A percentile compares a stretch with the other conserved stretches of the same genome.
Evolutionary conservation across 2,113 vertebrate species (phyloP).

Genomic region (Eudyptes chrysolophus): DNA sequence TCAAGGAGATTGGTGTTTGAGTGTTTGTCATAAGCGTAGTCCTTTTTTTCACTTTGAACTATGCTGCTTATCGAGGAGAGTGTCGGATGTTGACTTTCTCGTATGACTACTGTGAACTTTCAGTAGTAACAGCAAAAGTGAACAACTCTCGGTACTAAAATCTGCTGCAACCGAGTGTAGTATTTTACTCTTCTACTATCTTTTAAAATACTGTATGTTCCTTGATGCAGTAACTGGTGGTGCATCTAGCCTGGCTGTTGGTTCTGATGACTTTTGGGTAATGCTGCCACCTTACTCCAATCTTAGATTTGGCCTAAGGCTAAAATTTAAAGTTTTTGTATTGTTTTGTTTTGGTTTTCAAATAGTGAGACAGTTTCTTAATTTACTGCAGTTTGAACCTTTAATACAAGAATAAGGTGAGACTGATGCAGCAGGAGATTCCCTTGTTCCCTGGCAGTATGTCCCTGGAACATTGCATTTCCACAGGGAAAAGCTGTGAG

Average conservation of each 20-base stretch:
- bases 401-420: background rate
- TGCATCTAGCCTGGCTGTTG: rapidly evolving
- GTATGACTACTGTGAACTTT: background rate
- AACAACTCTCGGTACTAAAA: background rate
- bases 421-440: background rate
- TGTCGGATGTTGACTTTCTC: background rate
- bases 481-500: background rate
- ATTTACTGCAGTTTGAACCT: background rate
- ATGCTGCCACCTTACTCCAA: background rate
- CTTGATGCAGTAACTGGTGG: background rate
- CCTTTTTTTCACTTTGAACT: background rate
- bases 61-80: no score
- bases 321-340: background rate
- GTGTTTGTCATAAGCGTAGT: background rate
- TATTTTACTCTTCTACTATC: background rate
- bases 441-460: background rate
- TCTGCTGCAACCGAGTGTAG: background rate
- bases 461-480: background rate
- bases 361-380: background rate
- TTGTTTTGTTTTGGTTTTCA: background rate
- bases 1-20: background rate
- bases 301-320: background rate
- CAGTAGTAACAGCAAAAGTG: background rate
- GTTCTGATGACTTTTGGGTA: background rate
- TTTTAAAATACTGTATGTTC: background rate